These are phyloP conservation scores for human (Homo sapiens) DNA, from an alignment of 2,113 vertebrate genomes.

Conservation along the genomic window DNA sequence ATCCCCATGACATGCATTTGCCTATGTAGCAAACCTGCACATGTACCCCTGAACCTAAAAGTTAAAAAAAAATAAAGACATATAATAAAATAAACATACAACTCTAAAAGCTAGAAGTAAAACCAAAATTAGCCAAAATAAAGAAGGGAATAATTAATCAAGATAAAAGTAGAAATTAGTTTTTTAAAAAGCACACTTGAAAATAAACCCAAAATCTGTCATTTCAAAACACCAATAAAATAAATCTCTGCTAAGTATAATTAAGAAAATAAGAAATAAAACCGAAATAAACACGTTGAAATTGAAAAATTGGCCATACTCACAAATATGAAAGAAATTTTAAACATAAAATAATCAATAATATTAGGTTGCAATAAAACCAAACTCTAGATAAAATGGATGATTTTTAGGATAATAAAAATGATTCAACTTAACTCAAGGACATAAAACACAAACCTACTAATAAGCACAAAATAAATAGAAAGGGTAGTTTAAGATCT, in stretches of 20 bases:
- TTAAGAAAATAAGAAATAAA: neutral
- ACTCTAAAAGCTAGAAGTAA: neutral
- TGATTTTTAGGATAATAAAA: conserved; percentile 7
- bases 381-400: neutral
- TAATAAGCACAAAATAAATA: neutral
- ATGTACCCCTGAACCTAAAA: neutral
- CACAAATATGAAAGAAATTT: neutral
- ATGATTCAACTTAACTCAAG: neutral
- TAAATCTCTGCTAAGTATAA: neutral
- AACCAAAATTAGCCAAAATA: neutral
- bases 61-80: neutral
- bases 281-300: neutral
- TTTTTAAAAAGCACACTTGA: neutral
- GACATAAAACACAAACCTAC: neutral
- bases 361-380: neutral
- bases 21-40: no score
- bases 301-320: neutral
- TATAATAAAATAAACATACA: neutral
- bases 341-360: neutral
- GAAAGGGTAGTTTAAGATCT: neutral
- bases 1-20: no score
- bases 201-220: neutral
- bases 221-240: neutral
- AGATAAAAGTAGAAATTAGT: neutral
- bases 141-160: neutral